Evolutionary conservation across 2,797 vertebrate genomes (phyloP), one percentile per base, ranked within the genome.

Genomic region (Mionectes olivaceus): DNA sequence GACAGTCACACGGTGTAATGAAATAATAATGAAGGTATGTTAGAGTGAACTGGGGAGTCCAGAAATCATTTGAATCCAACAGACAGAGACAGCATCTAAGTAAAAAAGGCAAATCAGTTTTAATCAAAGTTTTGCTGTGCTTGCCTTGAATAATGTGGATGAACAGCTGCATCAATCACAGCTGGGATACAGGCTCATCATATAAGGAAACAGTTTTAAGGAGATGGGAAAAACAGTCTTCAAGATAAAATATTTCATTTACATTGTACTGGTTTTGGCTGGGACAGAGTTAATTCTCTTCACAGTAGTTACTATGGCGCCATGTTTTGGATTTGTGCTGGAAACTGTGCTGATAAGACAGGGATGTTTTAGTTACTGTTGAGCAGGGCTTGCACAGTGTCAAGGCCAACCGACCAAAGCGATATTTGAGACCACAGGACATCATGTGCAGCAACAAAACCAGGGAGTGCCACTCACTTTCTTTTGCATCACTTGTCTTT

Each of bases 1-100:
- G n/a, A 33, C 33, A 57, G 55, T 56, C 55, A 33, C 24, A 37
- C 16, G 35, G 43, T 63, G 91, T 91, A 60, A 95, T 96, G 83
- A 96, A 97, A 97, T 87, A 94, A 89, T 83, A 91, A 97, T 83
- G 77, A 97, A 87, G 50, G 76, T 41, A 78, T 0, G 2, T 71
- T 49, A 92, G 68, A 89, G 33, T 43, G 43, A 91, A 94, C 64
- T 83, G 89, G 55, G 70, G 47, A 80, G 75, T n/a, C 52, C 52
- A 92, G 83, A 94, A 95, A 79, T 56, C 16, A 64, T n/a, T 83
- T 74, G 44, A 79, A 92, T 63, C 16, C 30, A 56, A 87, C 39
- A 76, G 56, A 88, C 49, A 71, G 75, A 89, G 91, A 80, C 11
- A 52, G 39, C 8, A n/a, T 65, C 33, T 65, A 35, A 59, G 41